These are phyloP conservation scores for Bolinopsis microptera DNA, from an alignment of 37 sponge, comb jelly and placozoan genomes.

Conservation along the genomic window DNA sequence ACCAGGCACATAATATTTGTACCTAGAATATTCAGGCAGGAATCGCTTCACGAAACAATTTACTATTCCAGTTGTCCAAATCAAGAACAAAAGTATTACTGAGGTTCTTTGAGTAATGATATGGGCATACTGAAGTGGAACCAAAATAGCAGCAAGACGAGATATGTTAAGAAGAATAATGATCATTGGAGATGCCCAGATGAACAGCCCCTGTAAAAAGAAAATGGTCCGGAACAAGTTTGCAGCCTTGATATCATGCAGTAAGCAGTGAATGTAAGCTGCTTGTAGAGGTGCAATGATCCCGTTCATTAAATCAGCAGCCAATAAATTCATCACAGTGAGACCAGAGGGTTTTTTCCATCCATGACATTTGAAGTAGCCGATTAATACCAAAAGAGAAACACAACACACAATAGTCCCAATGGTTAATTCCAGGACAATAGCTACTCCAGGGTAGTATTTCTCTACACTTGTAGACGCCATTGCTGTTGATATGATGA, in stretches of 20 bases:
- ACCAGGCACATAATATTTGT: slow-evolving; percentile 11
- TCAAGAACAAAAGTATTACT: not conserved
- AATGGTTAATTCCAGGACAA: slow-evolving; percentile 1
- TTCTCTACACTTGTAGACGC: not conserved
- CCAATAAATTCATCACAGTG: not conserved
- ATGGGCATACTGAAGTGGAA: not conserved
- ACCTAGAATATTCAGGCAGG: not conserved
- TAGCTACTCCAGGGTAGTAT: slow-evolving; percentile 14
- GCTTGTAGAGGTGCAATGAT: not conserved
- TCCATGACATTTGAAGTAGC: slow-evolving; percentile 13
- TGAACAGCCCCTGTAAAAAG: slow-evolving; percentile 22
- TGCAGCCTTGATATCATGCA: not conserved
- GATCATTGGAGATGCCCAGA: slow-evolving; percentile 14
- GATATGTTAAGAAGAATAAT: not conserved
- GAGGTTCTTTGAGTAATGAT: not conserved
- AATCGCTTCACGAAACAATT: not conserved
- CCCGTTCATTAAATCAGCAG: slow-evolving; percentile 9
- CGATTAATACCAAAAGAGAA: not conserved
- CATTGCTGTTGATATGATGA: too few relatives aligned
- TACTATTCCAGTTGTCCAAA: not conserved
- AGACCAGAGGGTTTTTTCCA: slow-evolving; percentile 38
- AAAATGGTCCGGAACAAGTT: not conserved
- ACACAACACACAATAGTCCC: slow-evolving; percentile 42
- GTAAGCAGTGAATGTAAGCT: not conserved
- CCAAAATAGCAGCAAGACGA: not conserved